A percentile compares a stretch with the other conserved stretches of the same genome.
Evolutionary conservation across 2,888 invertebrate species (phyloP).

Genomic region (Drosophila nigritarsus): DNA sequence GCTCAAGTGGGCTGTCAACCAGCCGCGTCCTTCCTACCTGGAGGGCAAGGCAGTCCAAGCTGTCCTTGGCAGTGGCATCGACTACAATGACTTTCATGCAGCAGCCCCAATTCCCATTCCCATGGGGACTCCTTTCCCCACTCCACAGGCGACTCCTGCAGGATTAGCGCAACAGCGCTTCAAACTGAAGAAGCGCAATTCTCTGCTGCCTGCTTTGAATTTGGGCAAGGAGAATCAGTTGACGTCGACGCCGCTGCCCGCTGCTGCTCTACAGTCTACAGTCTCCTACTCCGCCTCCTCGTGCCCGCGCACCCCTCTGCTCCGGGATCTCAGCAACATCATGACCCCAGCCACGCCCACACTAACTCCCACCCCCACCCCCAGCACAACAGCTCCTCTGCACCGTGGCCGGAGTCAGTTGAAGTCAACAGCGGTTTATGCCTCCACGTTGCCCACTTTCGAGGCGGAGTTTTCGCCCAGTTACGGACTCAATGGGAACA

Average conservation of each 20-base stretch:
- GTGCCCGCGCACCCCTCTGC: constrained; percentile 37
- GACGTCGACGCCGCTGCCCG: constrained; percentile 80
- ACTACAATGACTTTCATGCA: constrained; percentile 30
- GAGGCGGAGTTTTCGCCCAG: constrained; percentile 85
- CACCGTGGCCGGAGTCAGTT: neutral
- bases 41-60: constrained; percentile 15
- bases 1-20: constrained; percentile 84
- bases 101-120: constrained; percentile 1
- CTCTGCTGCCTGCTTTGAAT: constrained; percentile 37
- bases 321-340: constrained; percentile 82
- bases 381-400: neutral
- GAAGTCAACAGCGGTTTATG: constrained; percentile 59
- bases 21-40: constrained; percentile 80
- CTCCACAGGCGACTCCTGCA: neutral
- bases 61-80: constrained; percentile 1
- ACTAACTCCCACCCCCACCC: neutral
- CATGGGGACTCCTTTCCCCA: constrained; percentile 1
- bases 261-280: constrained; percentile 10
- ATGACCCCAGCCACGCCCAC: constrained; percentile 8
- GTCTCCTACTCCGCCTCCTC: neutral
- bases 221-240: constrained; percentile 81
- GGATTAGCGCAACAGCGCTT: constrained; percentile 9
- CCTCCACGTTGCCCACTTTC: constrained; percentile 82
- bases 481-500: constrained; percentile 18
- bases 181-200: constrained; percentile 48